Evolutionary conservation across 2,888 invertebrate species (phyloP).

Genomic region (Pristionchus arcanus): DNA sequence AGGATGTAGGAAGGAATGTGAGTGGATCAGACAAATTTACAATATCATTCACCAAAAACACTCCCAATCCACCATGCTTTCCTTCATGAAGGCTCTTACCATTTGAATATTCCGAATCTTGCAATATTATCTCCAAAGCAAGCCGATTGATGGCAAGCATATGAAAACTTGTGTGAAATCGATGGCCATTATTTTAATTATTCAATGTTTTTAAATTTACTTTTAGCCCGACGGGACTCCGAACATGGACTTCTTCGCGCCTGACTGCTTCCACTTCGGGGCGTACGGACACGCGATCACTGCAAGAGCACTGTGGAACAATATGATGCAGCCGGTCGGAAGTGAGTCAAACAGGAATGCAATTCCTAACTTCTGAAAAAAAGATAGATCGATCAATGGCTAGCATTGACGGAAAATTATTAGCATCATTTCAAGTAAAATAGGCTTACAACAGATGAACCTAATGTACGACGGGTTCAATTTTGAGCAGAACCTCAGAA

Average conservation of each 20-base stretch:
- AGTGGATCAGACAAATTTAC: neutral
- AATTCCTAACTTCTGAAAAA: no score
- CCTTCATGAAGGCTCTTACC: neutral
- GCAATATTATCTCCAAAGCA: no score
- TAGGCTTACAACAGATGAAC: no score
- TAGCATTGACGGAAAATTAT: no score
- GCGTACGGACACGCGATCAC: conserved; percentile 64
- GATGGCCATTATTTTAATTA: neutral
- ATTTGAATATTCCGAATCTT: no score
- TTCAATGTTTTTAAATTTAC: neutral
- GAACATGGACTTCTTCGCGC: conserved; percentile 70
- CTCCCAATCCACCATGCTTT: neutral
- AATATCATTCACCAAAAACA: neutral
- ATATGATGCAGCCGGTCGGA: conserved; percentile 45
- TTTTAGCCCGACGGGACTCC: conserved; percentile 63
- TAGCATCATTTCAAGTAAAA: no score
- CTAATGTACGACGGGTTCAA: no score
- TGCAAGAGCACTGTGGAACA: conserved; percentile 67
- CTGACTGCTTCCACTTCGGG: conserved; percentile 72
- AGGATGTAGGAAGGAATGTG: conserved; percentile 23
- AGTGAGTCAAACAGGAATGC: no score
- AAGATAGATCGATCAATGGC: no score
- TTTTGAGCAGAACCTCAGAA: neutral
- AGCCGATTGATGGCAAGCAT: neutral
- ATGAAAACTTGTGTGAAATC: no score